Evolutionary conservation across 1,140 invertebrate genomes (phyloP).

Genomic region (Ceratitis capitata): DNA sequence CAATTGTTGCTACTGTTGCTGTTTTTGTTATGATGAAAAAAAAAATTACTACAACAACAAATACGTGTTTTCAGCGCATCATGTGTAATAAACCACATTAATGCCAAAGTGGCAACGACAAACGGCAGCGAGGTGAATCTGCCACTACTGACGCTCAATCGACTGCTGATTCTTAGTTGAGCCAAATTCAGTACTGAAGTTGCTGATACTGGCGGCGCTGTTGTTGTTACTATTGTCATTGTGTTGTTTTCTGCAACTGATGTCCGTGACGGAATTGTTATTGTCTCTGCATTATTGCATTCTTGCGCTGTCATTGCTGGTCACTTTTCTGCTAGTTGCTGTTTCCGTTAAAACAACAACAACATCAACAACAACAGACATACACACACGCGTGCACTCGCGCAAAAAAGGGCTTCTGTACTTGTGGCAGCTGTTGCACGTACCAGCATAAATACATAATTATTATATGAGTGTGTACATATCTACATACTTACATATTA

Average conservation of each 20-base stretch:
- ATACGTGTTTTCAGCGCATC: conserved; percentile 44
- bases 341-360: conserved; percentile 11
- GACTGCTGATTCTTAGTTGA: neutral
- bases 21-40: neutral
- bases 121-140: neutral
- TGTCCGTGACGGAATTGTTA: neutral
- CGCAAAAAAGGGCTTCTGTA: neutral
- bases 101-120: conserved; percentile 39
- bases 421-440: neutral
- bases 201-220: neutral
- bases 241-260: neutral
- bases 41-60: conserved; percentile 38
- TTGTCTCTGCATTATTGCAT: neutral
- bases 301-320: neutral
- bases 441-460: neutral
- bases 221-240: neutral
- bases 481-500: neutral
- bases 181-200: too few relatives aligned
- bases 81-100: conserved; percentile 46
- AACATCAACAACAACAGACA: too few relatives aligned
- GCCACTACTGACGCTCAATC: neutral
- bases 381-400: too few relatives aligned
- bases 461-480: conserved; percentile 9
- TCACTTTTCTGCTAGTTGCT: neutral
- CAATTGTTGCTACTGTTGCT: neutral